phyloP scores from a whole-genome alignment of 2,797 vertebrate species.

The Neosalanx taihuensis region DNA sequence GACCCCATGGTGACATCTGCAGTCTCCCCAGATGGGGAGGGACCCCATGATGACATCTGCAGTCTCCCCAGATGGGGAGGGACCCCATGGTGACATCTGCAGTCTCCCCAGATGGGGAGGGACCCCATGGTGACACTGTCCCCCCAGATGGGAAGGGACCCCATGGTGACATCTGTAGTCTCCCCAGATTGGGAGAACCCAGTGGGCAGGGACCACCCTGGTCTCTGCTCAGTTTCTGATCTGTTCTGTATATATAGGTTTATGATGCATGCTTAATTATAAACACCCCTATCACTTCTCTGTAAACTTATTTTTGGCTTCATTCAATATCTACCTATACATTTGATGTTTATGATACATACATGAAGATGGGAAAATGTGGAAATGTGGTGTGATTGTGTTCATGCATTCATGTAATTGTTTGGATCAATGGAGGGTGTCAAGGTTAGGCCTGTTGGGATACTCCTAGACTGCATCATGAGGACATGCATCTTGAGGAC shows the following conservation, averaged over 20 bases:
- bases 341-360: neutral
- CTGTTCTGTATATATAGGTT: slow-evolving; percentile 69
- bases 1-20: no score
- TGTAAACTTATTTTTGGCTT: slow-evolving; percentile 58
- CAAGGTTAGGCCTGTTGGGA: no score
- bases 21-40: no score
- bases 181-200: slow-evolving; percentile 36
- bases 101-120: no score
- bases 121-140: no score
- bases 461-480: no score
- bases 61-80: no score
- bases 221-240: slow-evolving; percentile 59
- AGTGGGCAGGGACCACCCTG: slow-evolving; percentile 49
- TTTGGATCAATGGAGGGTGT: neutral
- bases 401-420: neutral
- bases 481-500: no score
- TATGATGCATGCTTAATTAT: slow-evolving; percentile 65
- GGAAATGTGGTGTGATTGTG: neutral
- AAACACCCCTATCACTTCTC: slow-evolving; percentile 60
- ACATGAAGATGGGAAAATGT: neutral
- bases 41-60: no score
- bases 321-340: slow-evolving; percentile 2
- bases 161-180: slow-evolving; percentile 32
- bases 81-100: no score
- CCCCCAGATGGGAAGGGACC: no score